Percentiles rank a stretch among this genome's conserved stretches.
These are phyloP conservation scores for Monarcha castaneiventris DNA, from an alignment of 2,113 vertebrate genomes.

Conservation along the genomic window DNA sequence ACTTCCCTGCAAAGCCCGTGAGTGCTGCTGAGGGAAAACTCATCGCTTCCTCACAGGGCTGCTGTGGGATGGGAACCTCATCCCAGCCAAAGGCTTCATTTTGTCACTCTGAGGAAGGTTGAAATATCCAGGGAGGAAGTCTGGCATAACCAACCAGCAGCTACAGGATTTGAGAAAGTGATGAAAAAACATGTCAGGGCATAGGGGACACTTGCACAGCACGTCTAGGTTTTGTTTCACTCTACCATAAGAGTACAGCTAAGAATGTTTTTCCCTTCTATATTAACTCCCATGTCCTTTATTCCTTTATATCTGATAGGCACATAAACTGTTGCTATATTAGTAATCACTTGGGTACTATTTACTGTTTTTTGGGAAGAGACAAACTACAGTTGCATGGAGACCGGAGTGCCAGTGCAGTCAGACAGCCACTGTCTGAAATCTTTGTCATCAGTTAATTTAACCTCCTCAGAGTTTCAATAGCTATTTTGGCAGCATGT, in stretches of 20 bases:
- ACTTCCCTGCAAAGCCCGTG: background rate
- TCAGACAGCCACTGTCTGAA: background rate
- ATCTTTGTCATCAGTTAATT: background rate
- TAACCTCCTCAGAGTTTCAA: background rate
- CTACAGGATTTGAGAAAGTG: background rate
- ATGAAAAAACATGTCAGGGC: background rate
- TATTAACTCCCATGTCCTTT: background rate
- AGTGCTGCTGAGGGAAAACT: background rate
- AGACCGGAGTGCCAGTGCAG: background rate
- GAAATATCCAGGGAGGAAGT: background rate
- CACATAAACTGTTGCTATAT: background rate
- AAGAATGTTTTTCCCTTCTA: background rate
- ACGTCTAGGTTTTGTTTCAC: background rate
- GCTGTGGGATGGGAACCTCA: background rate
- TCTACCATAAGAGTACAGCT: background rate
- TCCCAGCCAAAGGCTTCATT: background rate
- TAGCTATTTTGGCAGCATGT: background rate
- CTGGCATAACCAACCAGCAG: background rate
- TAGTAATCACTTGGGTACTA: background rate
- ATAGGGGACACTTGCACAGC: fast-evolving
- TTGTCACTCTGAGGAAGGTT: background rate
- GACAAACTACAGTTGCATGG: background rate
- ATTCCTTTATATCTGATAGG: background rate
- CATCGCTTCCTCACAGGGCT: background rate
- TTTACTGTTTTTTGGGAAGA: background rate